phyloP scores from a whole-genome alignment of 2,888 invertebrate species.

The Amphipoea lucens region DNA sequence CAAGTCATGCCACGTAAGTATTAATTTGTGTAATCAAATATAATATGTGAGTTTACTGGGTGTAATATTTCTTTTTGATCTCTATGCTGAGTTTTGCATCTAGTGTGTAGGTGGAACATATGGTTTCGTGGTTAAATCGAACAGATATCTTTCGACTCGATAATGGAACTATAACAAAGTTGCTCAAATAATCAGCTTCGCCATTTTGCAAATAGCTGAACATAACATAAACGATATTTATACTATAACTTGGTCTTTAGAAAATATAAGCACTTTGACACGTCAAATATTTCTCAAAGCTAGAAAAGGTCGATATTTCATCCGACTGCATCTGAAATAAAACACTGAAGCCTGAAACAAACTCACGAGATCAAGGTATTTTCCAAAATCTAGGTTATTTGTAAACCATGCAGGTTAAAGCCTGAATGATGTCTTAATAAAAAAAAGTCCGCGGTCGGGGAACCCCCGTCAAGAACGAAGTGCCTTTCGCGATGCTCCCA shows the following conservation, averaged over 20 bases:
- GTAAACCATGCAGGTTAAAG: not conserved
- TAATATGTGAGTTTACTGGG: constrained; percentile 3
- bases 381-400: not conserved
- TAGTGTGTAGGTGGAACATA: no score
- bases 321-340: not conserved
- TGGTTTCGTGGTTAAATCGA: no score
- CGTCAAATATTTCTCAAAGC: no score
- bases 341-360: not conserved
- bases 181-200: not conserved
- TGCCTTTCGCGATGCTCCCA: not conserved
- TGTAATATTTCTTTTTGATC: constrained; percentile 11
- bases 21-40: constrained; percentile 24
- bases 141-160: not conserved
- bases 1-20: constrained; percentile 27
- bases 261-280: no score
- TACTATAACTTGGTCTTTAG: no score
- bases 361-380: not conserved
- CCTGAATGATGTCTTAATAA: not conserved
- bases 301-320: no score
- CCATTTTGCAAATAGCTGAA: not conserved
- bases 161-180: not conserved
- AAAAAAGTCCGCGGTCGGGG: not conserved
- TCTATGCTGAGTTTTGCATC: not conserved
- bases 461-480: not conserved
- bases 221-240: not conserved